Percentiles rank a stretch among this genome's conserved stretches.
phyloP scores from a whole-genome alignment of 2,797 vertebrate species.

The Chaetodon trifasciatus region DNA sequence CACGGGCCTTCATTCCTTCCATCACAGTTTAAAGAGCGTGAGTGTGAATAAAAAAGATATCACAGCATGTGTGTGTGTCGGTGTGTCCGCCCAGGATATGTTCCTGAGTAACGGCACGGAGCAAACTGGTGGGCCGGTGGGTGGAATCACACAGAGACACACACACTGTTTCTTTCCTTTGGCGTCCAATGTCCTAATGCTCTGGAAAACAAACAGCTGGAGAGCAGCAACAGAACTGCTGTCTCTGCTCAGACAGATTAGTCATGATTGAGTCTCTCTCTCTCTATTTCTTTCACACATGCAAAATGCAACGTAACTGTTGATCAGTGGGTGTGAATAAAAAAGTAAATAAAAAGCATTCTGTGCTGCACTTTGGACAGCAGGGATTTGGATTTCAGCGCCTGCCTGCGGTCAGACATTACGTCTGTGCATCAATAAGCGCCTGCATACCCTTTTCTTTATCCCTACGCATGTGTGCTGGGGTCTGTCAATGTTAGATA shows the following conservation, averaged over 20 bases:
- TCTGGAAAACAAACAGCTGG: conserved; percentile 61
- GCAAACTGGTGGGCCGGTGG: conserved; percentile 34
- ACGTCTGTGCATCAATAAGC: neutral
- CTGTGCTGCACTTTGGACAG: conserved; percentile 4
- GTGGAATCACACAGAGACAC: conserved; percentile 26
- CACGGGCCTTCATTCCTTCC: conserved; percentile 71
- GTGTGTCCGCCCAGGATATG: conserved; percentile 26
- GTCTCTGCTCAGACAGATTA: conserved; percentile 67
- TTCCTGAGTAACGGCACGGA: conserved; percentile 59
- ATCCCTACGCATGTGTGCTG: neutral
- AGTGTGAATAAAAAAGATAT: conserved; percentile 63
- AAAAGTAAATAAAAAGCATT: conserved; percentile 10
- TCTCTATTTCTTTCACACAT: conserved; percentile 29
- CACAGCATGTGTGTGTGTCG: conserved; percentile 23
- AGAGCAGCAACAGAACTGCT: conserved; percentile 50
- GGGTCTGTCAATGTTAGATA: conserved; percentile 36
- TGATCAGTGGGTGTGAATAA: conserved; percentile 35
- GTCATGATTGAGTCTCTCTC: conserved; percentile 59
- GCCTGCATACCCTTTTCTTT: neutral
- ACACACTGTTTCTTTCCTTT: conserved; percentile 33
- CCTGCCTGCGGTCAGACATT: conserved; percentile 9
- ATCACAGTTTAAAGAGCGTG: conserved; percentile 65
- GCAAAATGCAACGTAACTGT: conserved; percentile 26
- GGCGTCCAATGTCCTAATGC: conserved; percentile 45
- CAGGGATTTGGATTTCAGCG: conserved; percentile 8